Percentiles rank a stretch among this genome's conserved stretches.
Evolutionary conservation across 2,888 invertebrate species (phyloP).

Genomic region (Himalopsyche anomala): DNA sequence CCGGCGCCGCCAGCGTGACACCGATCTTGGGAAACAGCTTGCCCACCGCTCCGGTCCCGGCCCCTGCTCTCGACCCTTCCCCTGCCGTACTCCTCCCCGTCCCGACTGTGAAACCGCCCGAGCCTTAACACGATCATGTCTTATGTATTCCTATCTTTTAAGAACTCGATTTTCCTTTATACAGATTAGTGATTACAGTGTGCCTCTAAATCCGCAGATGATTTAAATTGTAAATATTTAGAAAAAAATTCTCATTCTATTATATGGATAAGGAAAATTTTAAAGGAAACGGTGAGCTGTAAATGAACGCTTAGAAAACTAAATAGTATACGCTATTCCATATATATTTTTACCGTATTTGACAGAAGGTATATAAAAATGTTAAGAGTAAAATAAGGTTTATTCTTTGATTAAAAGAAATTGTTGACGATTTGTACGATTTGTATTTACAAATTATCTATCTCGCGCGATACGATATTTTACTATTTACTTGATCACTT

Average conservation of each 20-base stretch:
- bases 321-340: conserved; percentile 66
- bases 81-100: conserved; percentile 47
- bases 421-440: conserved; percentile 64
- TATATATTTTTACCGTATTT: conserved; percentile 66
- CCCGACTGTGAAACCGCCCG: conserved; percentile 48
- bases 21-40: conserved; percentile 67
- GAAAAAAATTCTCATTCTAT: conserved; percentile 57
- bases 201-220: conserved; percentile 63
- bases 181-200: conserved; percentile 66
- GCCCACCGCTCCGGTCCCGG: conserved; percentile 66
- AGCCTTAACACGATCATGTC: conserved; percentile 63
- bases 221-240: conserved; percentile 63
- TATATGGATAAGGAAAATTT: conserved; percentile 49
- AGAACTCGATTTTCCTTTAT: conserved; percentile 52
- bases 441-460: conserved; percentile 52
- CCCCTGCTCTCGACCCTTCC: conserved; percentile 49
- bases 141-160: conserved; percentile 61
- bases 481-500: conserved; percentile 49
- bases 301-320: conserved; percentile 63
- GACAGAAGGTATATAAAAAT: conserved; percentile 65
- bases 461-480: conserved; percentile 52
- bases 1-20: conserved; percentile 65
- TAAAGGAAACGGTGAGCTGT: conserved; percentile 58
- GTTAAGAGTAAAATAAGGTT: conserved; percentile 65
- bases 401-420: conserved; percentile 65